Base-by-base conservation (phyloP, 2,113 vertebrate genomes). In the Formicarius rufipectus region DNA sequence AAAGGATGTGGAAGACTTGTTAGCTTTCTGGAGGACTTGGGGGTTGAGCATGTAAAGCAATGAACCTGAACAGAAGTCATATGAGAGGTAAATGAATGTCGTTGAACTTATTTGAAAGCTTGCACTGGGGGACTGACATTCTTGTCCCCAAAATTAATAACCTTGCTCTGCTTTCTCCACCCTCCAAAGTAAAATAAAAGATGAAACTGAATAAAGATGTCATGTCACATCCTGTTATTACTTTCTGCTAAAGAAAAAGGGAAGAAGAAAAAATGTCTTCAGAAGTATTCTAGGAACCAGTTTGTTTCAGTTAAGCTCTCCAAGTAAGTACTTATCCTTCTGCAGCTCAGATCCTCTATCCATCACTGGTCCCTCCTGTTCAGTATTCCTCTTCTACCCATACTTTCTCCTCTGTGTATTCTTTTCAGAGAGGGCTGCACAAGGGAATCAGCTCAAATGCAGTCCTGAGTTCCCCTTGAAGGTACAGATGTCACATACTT, bases 311-410 rank as follows among this genome's bases (percentile, higher is more conserved):
- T 69, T 88, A 63, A 75, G 40, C 90, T 96, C 66, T 87, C 7
- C 8, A 97, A 97, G 97, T 95, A 97, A 98, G 97, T 97, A 83
- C n/a, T 50, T 97, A 98, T 96, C 97, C 84, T 83, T 68, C 95
- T 86, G 83, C 81, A 91, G 87, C 89, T 95, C 31, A 20, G 47
- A 93, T 91, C 80, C 52, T 78, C 60, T 86, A 16, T 81, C 64
- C 42, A 58, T 90, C 52, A 59, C 20, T 42, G 35, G 18, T 72
- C 44, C 44, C 63, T 75, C 81, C 56, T 56, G 89, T 73, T 90
- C 52, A 83, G 1, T 91, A 35, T 31, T 93, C 47, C 72, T 60
- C 47, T 75, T 73, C 81, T 58, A 24, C 37, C 31, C 6, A 0
- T 49, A 19, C 35, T 68, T 55, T 10, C 35, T 92, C 42, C 40